Evolutionary conservation across 2,113 vertebrate genomes (phyloP).

Genomic region (Microcebus tavaratra): DNA sequence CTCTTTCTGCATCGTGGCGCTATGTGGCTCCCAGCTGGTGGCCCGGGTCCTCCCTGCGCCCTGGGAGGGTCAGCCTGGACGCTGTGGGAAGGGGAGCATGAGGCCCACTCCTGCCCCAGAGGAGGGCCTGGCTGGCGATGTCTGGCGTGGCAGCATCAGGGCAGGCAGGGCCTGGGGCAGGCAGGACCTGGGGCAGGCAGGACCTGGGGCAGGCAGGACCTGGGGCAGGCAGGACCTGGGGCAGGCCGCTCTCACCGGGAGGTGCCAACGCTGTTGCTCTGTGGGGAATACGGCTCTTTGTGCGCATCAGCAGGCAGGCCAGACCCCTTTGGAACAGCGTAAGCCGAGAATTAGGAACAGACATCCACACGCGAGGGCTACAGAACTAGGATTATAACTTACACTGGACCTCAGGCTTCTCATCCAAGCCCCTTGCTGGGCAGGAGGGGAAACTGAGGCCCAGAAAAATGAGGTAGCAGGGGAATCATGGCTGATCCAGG

Average conservation of each 20-base stretch:
- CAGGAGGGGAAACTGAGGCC: neutral
- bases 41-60: neutral
- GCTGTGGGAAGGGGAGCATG: too few relatives aligned
- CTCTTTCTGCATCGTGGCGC: neutral
- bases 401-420: neutral
- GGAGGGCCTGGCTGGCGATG: neutral
- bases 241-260: rapidly evolving
- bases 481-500: neutral
- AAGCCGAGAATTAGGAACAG: neutral
- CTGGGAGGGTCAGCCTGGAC: neutral
- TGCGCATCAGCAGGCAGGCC: neutral
- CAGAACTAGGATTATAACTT: neutral
- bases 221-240: too few relatives aligned
- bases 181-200: too few relatives aligned
- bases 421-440: neutral
- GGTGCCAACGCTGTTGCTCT: neutral
- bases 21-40: neutral
- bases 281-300: neutral
- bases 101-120: neutral
- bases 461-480: neutral
- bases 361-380: neutral
- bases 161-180: too few relatives aligned
- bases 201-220: too few relatives aligned
- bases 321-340: neutral
- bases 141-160: neutral